Evolutionary conservation across 2,888 invertebrate genomes (phyloP), one percentile per base, ranked within the genome.

Genomic region (Torymus texanus): DNA sequence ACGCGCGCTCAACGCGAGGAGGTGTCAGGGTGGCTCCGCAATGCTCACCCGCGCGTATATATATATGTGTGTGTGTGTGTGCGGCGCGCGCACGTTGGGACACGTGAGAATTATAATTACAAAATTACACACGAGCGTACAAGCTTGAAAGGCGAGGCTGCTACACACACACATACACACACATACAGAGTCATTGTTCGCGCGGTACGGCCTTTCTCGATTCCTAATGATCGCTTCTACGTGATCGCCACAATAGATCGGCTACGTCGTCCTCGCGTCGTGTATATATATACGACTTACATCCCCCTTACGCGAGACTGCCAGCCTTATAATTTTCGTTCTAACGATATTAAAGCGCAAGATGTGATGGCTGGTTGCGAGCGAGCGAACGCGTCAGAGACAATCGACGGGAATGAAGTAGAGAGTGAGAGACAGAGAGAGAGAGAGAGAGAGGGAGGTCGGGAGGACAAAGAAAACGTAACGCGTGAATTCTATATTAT

Each of bases 191-290:
- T 80, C 79, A 83, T 85, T 84, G 83, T 82, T 82, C 81, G 81
- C 29, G 41, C 68, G 24, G 14, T 65, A 55, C 50, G 50, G n/a
- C 82, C 80, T 75, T 80, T 79, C 83, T 84, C 82, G 82, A 84
- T 84, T 81, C 83, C 80, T 85, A 84, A 85, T 85, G 84, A 85
- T 84, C 81, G 83, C 82, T 82, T 81, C 82, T 85, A 84, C 84
- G 84, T 84, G 84, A 85, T 82, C 81, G 75, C 70, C 81, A 82
- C 84, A 83, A 84, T 83, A 83, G 83, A 82, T 82, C 82, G 79
- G 29, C 74, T 66, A 67, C 76, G 67, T 63, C 81, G 62, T 73
- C 75, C 41, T 41, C 41, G 41, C 41, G 29, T 3, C 41, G 41
- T 41, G 8, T 41, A 21, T 8, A 8, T 41, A 8, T 41, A 41